Base-by-base conservation (phyloP, 2,888 invertebrate genomes). In the Nycteola revayana region DNA sequence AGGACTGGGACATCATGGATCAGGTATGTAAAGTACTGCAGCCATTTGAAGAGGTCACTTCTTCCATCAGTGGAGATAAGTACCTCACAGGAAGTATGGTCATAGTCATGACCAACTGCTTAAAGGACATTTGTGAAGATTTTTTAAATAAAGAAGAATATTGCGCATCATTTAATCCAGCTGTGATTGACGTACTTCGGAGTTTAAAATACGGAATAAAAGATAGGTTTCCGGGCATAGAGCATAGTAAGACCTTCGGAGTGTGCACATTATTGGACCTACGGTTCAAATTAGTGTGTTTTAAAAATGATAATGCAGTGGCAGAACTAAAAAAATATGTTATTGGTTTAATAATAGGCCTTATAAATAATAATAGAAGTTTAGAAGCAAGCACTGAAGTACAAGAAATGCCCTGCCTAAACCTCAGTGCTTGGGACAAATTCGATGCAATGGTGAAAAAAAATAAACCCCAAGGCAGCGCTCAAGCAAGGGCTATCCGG, bases 11-110 rank as follows among this genome's bases (percentile, higher is more conserved):
- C 7, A 18, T 26, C 9, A 7, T 22, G 7, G 10, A 5, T 7
- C 7, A 32, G 18, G 7, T 27, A 9, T 22, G 23, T 20, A 24
- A 0, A 0, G 11, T 32, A 6, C 18, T 35, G n/a, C 8, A 24
- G 8, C 40, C 34, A 1, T 31, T 40, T 17, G 32, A 52, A 14
- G 46, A 49, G 18, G 33, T 31, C 1, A 52, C 49, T 3, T 31
- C 34, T 18, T 27, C 31, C 1, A 37, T 49, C 10, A 49, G 49
- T 14, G 48, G 45, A 1, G 38, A 49, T 10, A 25, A 43, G 8
- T 53, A 47, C 28, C 8, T 43, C 2, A 45, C 53, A 20, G 49
- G 44, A 9, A 47, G 49, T 21, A 20, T 26, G 10, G 27, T 34
- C 1, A 39, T 34, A n/a, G 27, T 36, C 1, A 28, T n/a, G n/a